These are phyloP conservation scores for Exephanes ischioxanthus DNA, from an alignment of 2,888 invertebrate species.

Conservation along the genomic window DNA sequence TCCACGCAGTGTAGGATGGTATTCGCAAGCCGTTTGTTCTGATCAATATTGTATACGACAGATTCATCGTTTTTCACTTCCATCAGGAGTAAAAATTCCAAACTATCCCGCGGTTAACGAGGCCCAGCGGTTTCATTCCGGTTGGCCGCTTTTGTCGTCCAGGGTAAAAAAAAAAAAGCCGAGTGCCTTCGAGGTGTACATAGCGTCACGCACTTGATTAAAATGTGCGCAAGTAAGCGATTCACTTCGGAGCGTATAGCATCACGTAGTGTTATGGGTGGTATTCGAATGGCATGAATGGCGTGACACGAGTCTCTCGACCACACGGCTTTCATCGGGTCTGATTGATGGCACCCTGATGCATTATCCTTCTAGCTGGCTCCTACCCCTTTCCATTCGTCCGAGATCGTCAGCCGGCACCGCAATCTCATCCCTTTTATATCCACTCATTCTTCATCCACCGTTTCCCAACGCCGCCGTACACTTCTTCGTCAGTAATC, in stretches of 20 bases:
- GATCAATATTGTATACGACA: neutral
- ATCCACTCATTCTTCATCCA: slow-evolving; percentile 68
- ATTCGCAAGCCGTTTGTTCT: no score
- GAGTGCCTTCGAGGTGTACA: slow-evolving; percentile 17
- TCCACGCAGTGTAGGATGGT: no score
- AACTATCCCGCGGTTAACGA: neutral
- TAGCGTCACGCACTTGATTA: slow-evolving; percentile 37
- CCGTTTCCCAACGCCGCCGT: slow-evolving; percentile 66
- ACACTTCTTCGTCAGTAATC: slow-evolving; percentile 77
- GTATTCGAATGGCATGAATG: slow-evolving; percentile 73
- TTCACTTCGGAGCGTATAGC: slow-evolving; percentile 17
- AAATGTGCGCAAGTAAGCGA: slow-evolving; percentile 42
- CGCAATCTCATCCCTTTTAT: slow-evolving; percentile 65
- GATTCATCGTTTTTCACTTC: neutral
- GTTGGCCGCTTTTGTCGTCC: neutral
- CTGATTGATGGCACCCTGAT: slow-evolving; percentile 80
- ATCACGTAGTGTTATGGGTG: slow-evolving; percentile 68
- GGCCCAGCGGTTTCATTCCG: neutral
- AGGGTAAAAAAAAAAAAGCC: neutral
- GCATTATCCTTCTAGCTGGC: slow-evolving; percentile 60
- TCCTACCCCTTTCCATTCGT: slow-evolving; percentile 61
- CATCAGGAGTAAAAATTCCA: neutral
- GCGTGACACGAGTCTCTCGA: slow-evolving; percentile 72
- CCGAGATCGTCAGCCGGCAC: slow-evolving; percentile 69
- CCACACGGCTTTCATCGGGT: slow-evolving; percentile 76